phyloP scores from a whole-genome alignment of 2,888 invertebrate species.

The Orthosia gothica region DNA sequence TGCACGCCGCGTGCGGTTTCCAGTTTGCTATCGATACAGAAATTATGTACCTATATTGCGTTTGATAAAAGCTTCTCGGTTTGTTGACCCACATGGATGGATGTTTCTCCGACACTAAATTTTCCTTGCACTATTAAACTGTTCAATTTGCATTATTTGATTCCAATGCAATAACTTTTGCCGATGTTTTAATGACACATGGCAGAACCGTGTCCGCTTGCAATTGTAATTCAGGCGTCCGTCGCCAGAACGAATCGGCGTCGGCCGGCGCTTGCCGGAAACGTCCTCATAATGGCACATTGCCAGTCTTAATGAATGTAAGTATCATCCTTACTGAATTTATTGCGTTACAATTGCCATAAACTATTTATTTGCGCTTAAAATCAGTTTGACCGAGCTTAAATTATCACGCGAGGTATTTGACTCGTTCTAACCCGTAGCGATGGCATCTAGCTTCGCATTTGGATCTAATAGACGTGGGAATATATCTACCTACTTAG shows the following conservation, averaged over 20 bases:
- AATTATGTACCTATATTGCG: slow-evolving; percentile 69
- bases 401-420: slow-evolving; percentile 60
- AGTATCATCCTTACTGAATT: slow-evolving; percentile 79
- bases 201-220: slow-evolving; percentile 81
- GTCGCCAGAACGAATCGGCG: slow-evolving; percentile 84
- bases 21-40: slow-evolving; percentile 79
- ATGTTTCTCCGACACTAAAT: slow-evolving; percentile 42
- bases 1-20: slow-evolving; percentile 75
- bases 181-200: slow-evolving; percentile 79
- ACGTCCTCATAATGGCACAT: slow-evolving; percentile 84
- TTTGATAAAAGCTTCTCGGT: slow-evolving; percentile 80
- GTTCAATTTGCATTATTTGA: slow-evolving; percentile 10
- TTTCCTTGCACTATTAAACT: slow-evolving; percentile 32
- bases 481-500: slow-evolving; percentile 78
- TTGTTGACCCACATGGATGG: slow-evolving; percentile 76
- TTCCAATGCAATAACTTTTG: slow-evolving; percentile 35
- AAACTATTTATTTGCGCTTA: slow-evolving; percentile 60
- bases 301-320: slow-evolving; percentile 84
- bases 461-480: slow-evolving; percentile 80
- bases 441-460: slow-evolving; percentile 64
- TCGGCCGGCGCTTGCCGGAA: slow-evolving; percentile 84
- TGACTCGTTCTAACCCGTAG: slow-evolving; percentile 57
- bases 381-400: slow-evolving; percentile 58
- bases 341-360: slow-evolving; percentile 73
- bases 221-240: slow-evolving; percentile 85